Evolutionary conservation across 2,113 vertebrate genomes (phyloP).

Genomic region (Euleptes europaea): DNA sequence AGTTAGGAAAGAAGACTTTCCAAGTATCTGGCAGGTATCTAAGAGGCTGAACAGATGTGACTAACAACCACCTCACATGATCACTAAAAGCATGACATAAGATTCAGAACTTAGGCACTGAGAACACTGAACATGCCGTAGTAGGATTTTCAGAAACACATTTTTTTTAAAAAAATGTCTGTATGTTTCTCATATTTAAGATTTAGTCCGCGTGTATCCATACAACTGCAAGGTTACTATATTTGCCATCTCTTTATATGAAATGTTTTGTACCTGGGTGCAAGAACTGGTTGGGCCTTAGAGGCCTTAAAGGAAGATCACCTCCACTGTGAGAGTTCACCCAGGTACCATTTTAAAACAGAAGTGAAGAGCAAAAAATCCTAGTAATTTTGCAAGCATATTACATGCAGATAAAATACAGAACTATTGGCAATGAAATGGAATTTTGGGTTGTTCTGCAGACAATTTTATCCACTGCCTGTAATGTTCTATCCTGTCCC

Average conservation of each 20-base stretch:
- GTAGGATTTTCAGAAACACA: neutral
- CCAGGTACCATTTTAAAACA: neutral
- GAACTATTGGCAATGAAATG: neutral
- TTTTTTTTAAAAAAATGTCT: neutral
- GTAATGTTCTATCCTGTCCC: neutral
- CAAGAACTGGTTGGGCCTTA: too few relatives aligned
- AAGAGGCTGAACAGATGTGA: neutral
- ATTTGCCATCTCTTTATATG: neutral
- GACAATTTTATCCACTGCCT: neutral
- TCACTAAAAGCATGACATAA: neutral
- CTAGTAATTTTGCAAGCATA: neutral
- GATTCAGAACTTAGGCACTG: constrained; percentile 10
- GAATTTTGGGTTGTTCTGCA: neutral
- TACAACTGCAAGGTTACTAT: neutral
- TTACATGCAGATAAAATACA: neutral
- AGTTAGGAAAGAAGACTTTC: constrained; percentile 32
- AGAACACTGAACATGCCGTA: neutral
- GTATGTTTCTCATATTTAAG: neutral
- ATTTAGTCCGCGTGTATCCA: neutral
- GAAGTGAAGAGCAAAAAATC: neutral
- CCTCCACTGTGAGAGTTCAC: too few relatives aligned
- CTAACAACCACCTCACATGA: neutral
- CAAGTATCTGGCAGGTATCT: neutral
- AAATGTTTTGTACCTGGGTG: neutral
- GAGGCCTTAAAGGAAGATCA: too few relatives aligned